These are phyloP conservation scores for Sarcophilus harrisii DNA, from an alignment of 2,797 vertebrate genomes.

Conservation along the genomic window DNA sequence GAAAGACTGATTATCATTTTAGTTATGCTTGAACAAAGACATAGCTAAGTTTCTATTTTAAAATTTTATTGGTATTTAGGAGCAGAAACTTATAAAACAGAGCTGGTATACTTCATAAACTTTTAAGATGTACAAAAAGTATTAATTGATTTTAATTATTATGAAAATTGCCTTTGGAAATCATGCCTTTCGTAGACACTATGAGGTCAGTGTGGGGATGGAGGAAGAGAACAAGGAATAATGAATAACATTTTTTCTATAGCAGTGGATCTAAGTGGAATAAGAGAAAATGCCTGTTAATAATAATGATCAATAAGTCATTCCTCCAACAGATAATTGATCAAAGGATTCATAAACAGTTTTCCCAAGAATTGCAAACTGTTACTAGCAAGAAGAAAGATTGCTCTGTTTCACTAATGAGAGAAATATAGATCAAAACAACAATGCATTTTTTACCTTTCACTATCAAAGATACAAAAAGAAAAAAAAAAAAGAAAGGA, in stretches of 20 bases:
- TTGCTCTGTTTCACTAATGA: background rate
- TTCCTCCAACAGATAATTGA: background rate
- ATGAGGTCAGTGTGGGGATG: background rate
- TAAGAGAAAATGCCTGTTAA: background rate
- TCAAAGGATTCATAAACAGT: background rate
- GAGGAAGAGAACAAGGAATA: background rate
- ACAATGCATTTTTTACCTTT: background rate
- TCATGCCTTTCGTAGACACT: background rate
- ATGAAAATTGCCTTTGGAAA: conserved; percentile 27
- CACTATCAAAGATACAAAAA: background rate
- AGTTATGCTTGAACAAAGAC: conserved; percentile 33
- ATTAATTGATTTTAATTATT: background rate
- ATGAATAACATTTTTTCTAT: background rate
- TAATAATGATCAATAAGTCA: background rate
- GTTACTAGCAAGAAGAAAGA: background rate
- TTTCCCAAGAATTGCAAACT: background rate
- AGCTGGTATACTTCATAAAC: background rate
- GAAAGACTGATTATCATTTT: conserved; percentile 70
- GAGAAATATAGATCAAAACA: background rate
- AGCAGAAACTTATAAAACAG: background rate
- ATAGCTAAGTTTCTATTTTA: conserved; percentile 13
- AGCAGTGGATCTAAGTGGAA: background rate
- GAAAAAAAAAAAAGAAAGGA: background rate
- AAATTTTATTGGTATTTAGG: background rate
- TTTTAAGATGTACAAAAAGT: background rate